Evolutionary conservation across 2,888 invertebrate genomes (phyloP).

Genomic region (Calameuta filiformis): DNA sequence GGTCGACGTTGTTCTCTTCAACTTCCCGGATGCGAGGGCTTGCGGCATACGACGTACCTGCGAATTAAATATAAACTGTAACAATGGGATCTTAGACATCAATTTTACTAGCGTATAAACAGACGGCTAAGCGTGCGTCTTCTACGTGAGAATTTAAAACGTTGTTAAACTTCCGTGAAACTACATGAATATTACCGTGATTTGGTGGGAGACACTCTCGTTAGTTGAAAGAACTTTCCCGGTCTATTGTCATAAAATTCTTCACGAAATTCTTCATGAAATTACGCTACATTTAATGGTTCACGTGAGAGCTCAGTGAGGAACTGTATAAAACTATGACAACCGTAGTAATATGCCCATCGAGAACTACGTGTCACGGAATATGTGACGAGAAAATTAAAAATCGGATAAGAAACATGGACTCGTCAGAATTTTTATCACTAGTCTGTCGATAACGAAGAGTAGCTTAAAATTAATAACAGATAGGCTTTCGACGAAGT

Average conservation of each 20-base stretch:
- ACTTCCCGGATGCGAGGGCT: slow-evolving; percentile 51
- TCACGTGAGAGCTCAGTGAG: neutral
- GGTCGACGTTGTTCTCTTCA: slow-evolving; percentile 59
- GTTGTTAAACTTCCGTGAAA: neutral
- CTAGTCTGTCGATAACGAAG: neutral
- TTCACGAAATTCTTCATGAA: neutral
- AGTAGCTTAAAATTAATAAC: neutral
- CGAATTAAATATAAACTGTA: neutral
- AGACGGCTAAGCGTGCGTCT: neutral
- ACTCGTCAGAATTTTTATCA: neutral
- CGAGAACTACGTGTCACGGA: neutral
- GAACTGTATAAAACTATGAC: neutral
- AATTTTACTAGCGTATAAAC: neutral
- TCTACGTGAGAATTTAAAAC: neutral
- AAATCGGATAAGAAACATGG: neutral
- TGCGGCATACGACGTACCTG: slow-evolving; percentile 60
- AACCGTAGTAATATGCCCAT: neutral
- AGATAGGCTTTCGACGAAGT: neutral
- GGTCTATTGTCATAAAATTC: neutral
- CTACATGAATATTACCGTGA: neutral
- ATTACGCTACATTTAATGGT: neutral
- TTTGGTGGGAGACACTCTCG: neutral
- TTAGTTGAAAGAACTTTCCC: neutral
- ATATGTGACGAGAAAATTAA: neutral
- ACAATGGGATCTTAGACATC: neutral